Percentiles rank a stretch among this genome's conserved stretches.
Conservation (phyloP, 2,888 invertebrate genomes). For the Pristionchus exspectatus region DNA sequence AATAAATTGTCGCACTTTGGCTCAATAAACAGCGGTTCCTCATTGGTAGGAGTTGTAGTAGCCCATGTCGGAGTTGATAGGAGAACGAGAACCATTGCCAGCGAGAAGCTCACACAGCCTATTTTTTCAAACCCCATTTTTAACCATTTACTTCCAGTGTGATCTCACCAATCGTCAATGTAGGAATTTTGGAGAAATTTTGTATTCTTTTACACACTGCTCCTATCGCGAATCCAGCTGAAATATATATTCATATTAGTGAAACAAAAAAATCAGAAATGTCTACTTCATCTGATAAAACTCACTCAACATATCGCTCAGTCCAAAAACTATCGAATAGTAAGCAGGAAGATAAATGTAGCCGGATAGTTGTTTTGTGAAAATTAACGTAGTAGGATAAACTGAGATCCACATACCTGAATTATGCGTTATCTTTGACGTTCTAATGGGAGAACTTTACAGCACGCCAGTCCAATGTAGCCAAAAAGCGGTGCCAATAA, state of each 20-base stretch:
- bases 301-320: conserved; percentile 52
- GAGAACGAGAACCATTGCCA: background rate
- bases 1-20: background rate
- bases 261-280: too few relatives aligned
- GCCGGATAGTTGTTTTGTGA: background rate
- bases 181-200: background rate
- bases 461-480: background rate
- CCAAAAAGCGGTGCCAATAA: background rate
- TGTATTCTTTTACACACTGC: background rate
- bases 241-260: background rate
- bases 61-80: conserved; percentile 1
- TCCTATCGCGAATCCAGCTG: background rate
- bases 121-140: too few relatives aligned
- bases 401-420: background rate
- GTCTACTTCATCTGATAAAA: too few relatives aligned
- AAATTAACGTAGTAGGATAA: background rate
- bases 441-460: background rate
- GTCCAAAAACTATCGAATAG: background rate
- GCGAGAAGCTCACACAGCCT: background rate
- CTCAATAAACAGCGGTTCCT: background rate
- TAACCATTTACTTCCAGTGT: too few relatives aligned
- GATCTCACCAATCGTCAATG: background rate
- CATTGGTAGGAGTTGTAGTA: background rate
- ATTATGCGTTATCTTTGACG: background rate
- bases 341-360: background rate